Evolutionary conservation across 2,888 invertebrate species (phyloP).

Genomic region (Acanthoscelides obtectus): DNA sequence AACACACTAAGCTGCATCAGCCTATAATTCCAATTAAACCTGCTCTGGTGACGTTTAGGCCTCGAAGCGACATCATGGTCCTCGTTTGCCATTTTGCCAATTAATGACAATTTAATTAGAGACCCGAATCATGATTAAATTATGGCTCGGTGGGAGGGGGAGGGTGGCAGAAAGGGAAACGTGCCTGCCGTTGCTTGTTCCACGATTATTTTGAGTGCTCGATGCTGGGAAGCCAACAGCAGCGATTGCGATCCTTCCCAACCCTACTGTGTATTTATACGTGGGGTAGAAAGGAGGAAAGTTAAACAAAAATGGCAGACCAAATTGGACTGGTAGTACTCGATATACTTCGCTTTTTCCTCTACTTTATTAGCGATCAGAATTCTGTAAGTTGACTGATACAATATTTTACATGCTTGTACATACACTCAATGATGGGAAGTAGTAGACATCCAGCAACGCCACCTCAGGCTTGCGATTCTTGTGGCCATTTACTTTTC

Average conservation of each 20-base stretch:
- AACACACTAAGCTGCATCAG: neutral
- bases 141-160: too few relatives aligned
- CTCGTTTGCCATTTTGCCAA: slow-evolving; percentile 21
- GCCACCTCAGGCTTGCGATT: too few relatives aligned
- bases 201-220: neutral
- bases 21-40: neutral
- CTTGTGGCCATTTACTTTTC: too few relatives aligned
- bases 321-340: neutral
- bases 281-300: neutral
- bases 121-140: slow-evolving; percentile 22
- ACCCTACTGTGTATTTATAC: neutral
- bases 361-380: too few relatives aligned
- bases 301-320: neutral
- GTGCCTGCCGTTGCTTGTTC: neutral
- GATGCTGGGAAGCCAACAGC: neutral
- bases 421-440: too few relatives aligned
- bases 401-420: too few relatives aligned
- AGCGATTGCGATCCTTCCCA: neutral
- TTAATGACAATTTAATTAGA: slow-evolving; percentile 30
- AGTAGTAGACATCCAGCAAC: too few relatives aligned
- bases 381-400: too few relatives aligned
- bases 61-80: neutral
- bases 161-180: neutral
- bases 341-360: neutral
- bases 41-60: neutral